A percentile compares a stretch with the other conserved stretches of the same genome.
Evolutionary conservation across 2,797 vertebrate genomes (phyloP).

Genomic region (Lagorchestes hirsutus): DNA sequence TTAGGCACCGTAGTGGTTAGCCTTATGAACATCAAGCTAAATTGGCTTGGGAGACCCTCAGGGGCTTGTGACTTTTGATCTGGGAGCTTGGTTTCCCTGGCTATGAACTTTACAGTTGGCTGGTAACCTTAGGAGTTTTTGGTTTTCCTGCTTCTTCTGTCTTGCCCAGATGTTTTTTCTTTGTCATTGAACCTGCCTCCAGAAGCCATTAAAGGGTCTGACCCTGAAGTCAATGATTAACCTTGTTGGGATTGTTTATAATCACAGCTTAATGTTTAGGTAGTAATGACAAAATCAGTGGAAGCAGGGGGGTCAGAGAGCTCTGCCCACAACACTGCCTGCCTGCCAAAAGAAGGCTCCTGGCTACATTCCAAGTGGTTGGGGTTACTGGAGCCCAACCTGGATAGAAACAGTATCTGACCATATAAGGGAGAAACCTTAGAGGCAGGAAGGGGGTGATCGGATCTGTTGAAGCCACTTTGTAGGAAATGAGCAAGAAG

Average conservation of each 20-base stretch:
- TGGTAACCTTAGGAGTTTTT: no score
- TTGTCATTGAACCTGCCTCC: not conserved
- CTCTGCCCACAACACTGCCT: not conserved
- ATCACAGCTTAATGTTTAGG: not conserved
- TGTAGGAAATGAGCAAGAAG: not conserved
- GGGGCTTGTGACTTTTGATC: not conserved
- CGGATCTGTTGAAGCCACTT: not conserved
- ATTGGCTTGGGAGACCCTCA: not conserved
- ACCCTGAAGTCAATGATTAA: not conserved
- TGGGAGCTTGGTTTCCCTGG: not conserved
- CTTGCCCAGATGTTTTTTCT: not conserved
- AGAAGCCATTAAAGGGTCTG: not conserved
- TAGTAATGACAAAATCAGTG: not conserved
- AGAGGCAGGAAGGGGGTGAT: not conserved
- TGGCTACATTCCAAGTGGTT: not conserved
- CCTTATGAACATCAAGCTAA: not conserved
- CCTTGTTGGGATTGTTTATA: not conserved
- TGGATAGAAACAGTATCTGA: not conserved
- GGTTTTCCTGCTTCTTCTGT: not conserved
- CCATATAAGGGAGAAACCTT: not conserved
- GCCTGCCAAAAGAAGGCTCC: not conserved
- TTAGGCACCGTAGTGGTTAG: not conserved
- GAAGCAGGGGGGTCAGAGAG: not conserved
- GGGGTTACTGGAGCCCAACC: not conserved
- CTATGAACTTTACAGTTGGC: not conserved